These are phyloP conservation scores for Ageneiosus marmoratus DNA, from an alignment of 2,113 vertebrate genomes.

Conservation along the genomic window DNA sequence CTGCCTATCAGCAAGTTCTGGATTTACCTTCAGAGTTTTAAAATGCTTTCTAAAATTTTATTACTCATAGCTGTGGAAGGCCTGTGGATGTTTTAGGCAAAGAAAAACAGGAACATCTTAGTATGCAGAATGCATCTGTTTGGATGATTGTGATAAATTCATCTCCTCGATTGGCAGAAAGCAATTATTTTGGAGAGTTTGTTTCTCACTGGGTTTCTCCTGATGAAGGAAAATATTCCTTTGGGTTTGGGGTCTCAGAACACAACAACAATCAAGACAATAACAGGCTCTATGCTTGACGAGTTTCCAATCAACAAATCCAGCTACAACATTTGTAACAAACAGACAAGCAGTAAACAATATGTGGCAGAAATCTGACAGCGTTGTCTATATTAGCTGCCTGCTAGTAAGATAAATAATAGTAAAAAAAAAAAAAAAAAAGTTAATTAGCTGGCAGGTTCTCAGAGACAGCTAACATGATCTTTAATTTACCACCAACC, in stretches of 20 bases:
- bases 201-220: neutral
- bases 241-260: neutral
- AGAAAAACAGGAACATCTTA: neutral
- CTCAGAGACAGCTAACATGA: neutral
- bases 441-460: neutral
- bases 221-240: neutral
- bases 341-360: neutral
- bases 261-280: neutral
- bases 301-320: neutral
- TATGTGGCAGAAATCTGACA: neutral
- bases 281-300: neutral
- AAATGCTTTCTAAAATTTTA: neutral
- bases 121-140: neutral
- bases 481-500: neutral
- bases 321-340: neutral
- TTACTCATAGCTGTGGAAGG: neutral
- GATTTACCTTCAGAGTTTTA: neutral
- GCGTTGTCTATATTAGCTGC: neutral
- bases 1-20: neutral
- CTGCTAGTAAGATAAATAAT: neutral
- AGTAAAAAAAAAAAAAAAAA: neutral
- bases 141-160: neutral
- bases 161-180: slow-evolving; percentile 7
- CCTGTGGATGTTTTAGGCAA: neutral
- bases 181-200: neutral